Conservation (phyloP, 2,888 invertebrate genomes). For the Neoitamus cyanurus region DNA sequence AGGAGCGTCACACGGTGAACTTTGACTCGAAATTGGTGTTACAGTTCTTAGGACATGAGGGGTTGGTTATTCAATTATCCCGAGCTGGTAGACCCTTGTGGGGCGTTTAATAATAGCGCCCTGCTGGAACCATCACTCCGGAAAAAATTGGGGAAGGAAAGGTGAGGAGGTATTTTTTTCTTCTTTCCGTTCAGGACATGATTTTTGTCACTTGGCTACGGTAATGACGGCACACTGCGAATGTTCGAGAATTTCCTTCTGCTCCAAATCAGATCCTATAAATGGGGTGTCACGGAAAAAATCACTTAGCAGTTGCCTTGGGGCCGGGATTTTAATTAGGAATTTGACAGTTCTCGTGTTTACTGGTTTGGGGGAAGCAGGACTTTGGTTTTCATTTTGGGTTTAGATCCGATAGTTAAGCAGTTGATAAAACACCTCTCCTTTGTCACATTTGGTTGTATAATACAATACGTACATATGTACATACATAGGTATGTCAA, state of each 20-base stretch:
- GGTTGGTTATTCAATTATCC: slow-evolving; percentile 54
- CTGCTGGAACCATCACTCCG: background rate
- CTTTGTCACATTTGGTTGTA: no score
- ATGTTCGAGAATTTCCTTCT: background rate
- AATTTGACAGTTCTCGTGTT: slow-evolving; percentile 33
- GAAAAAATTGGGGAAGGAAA: background rate
- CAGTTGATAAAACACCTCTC: no score
- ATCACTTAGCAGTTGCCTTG: slow-evolving; percentile 40
- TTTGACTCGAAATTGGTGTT: slow-evolving; percentile 40
- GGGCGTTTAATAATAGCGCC: slow-evolving; percentile 43
- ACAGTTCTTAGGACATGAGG: slow-evolving; percentile 46
- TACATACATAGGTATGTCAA: no score
- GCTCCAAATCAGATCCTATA: background rate
- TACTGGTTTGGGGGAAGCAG: background rate
- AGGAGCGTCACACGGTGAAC: slow-evolving; percentile 17
- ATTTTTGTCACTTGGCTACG: slow-evolving; percentile 47
- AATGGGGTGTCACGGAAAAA: background rate
- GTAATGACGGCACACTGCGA: slow-evolving; percentile 11
- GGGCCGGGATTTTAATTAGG: slow-evolving; percentile 47
- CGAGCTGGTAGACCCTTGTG: slow-evolving; percentile 52
- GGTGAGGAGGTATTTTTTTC: background rate
- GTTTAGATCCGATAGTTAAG: no score
- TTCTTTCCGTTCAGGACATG: background rate
- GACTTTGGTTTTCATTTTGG: background rate
- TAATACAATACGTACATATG: no score